Conservation (phyloP, 2,113 vertebrate genomes). For the Argyrosomus japonicus region DNA sequence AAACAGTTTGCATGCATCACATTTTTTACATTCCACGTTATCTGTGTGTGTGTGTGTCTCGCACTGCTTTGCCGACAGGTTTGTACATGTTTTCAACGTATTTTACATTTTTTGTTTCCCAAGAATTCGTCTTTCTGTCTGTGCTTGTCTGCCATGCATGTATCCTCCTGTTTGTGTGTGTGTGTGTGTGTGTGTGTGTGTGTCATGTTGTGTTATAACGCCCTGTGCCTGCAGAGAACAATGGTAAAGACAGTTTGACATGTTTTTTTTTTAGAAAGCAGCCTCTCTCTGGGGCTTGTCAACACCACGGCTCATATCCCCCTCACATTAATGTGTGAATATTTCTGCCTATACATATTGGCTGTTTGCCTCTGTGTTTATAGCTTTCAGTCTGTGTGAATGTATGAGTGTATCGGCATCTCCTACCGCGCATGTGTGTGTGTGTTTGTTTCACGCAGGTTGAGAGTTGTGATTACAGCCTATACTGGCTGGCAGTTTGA, state of each 20-base stretch:
- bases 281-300: slow-evolving; percentile 43
- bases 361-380: background rate
- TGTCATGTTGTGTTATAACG: slow-evolving; percentile 32
- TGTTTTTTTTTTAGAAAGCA: slow-evolving; percentile 32
- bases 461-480: slow-evolving; percentile 42
- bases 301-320: background rate
- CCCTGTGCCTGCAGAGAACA: slow-evolving; percentile 28
- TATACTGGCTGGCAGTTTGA: slow-evolving; percentile 53
- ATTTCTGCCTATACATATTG: background rate
- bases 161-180: slow-evolving; percentile 4
- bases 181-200: slow-evolving; percentile 17
- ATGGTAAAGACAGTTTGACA: slow-evolving; percentile 59
- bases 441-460: slow-evolving; percentile 1
- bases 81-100: background rate
- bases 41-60: background rate
- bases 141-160: slow-evolving; percentile 5
- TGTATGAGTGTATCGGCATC: background rate
- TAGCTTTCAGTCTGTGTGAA: background rate
- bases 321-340: slow-evolving; percentile 28
- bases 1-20: background rate
- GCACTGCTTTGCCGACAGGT: background rate
- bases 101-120: background rate
- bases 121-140: slow-evolving; percentile 27
- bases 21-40: no score
- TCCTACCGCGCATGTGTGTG: background rate